Percentiles rank a stretch among this genome's conserved stretches.
Conservation (phyloP, 2,797 vertebrate genomes). For the Pempheris klunzingeri region DNA sequence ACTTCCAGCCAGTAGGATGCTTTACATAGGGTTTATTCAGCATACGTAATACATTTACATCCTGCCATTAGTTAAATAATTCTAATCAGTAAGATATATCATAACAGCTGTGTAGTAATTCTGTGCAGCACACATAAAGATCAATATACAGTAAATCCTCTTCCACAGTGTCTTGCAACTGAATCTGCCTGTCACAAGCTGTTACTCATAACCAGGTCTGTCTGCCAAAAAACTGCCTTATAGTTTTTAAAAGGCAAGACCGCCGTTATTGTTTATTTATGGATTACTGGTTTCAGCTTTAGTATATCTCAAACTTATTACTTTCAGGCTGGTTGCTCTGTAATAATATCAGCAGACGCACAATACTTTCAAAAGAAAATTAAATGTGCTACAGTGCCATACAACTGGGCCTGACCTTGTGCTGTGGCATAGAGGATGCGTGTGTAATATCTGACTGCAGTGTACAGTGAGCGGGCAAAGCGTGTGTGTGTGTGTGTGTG, state of each 20-base stretch:
- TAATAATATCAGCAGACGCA: constrained; percentile 65
- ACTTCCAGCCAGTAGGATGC: constrained; percentile 17
- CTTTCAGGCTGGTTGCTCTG: constrained; percentile 52
- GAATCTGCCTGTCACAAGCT: constrained; percentile 44
- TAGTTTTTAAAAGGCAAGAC: constrained; percentile 51
- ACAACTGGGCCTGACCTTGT: constrained; percentile 53
- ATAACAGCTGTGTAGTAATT: constrained; percentile 24
- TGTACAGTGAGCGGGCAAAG: neutral
- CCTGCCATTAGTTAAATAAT: constrained; percentile 10
- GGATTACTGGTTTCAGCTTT: constrained; percentile 58
- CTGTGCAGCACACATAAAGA: constrained; percentile 12
- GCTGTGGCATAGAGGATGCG: constrained; percentile 28
- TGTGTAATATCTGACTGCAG: constrained; percentile 37
- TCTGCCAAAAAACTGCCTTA: constrained; percentile 12
- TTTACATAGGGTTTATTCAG: constrained; percentile 9
- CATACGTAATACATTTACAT: constrained; percentile 23
- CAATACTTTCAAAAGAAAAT: constrained; percentile 63
- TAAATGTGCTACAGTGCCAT: constrained; percentile 38
- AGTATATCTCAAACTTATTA: constrained; percentile 71
- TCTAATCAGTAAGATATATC: constrained; percentile 26
- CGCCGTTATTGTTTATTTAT: constrained; percentile 70
- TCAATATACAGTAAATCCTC: constrained; percentile 43
- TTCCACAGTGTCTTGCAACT: constrained; percentile 20
- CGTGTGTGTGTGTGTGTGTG: too few relatives aligned
- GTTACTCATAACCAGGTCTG: constrained; percentile 54